phyloP scores from a whole-genome alignment of 2,113 vertebrate genomes.

The Ancistrus triradiatus region DNA sequence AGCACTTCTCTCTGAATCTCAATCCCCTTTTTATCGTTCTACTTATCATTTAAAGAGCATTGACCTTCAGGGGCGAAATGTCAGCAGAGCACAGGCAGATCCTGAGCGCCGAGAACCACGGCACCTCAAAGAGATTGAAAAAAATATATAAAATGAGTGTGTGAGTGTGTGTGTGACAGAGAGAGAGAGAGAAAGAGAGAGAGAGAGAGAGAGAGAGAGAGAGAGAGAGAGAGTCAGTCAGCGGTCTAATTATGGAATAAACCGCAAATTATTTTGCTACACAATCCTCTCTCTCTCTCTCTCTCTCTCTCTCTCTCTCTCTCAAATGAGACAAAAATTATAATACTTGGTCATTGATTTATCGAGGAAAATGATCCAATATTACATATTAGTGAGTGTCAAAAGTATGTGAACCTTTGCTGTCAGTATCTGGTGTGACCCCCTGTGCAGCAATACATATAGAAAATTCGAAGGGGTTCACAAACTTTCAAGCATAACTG shows the following conservation, averaged over 20 bases:
- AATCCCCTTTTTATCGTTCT: background rate
- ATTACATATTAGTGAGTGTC: no score
- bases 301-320: no score
- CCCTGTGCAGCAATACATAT: no score
- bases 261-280: no score
- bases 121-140: slow-evolving; percentile 2
- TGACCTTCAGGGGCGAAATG: slow-evolving; percentile 3
- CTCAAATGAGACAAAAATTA: no score
- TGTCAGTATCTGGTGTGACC: no score
- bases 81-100: background rate
- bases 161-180: background rate
- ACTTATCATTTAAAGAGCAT: slow-evolving; percentile 5
- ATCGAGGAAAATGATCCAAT: no score
- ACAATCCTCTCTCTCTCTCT: no score
- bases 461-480: no score
- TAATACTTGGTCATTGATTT: no score
- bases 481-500: no score
- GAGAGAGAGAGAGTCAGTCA: background rate
- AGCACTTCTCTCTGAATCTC: background rate
- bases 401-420: no score
- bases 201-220: background rate
- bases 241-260: slow-evolving; percentile 29
- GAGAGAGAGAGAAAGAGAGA: background rate
- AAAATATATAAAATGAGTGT: slow-evolving; percentile 17
- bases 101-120: background rate